Conservation (phyloP, 2,888 invertebrate genomes). For the Coremacera marginata region DNA sequence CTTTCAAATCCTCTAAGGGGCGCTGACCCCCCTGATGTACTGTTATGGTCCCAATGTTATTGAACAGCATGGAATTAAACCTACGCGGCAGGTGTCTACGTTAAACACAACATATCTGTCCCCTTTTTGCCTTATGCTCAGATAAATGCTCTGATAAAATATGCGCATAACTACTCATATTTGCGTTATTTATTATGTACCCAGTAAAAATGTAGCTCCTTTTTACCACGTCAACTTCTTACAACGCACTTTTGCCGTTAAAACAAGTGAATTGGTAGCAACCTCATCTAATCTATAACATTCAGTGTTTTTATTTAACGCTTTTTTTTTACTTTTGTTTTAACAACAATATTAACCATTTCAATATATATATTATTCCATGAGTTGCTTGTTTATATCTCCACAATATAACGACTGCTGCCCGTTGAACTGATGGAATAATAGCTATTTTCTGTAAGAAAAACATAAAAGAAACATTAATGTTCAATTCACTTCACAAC, state of each 20-base stretch:
- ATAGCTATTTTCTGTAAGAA: slow-evolving; percentile 61
- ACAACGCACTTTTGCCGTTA: neutral
- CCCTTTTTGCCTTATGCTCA: too few relatives aligned
- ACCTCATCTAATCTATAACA: neutral
- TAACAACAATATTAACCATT: slow-evolving; percentile 5
- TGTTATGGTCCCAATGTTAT: too few relatives aligned
- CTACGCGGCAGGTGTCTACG: too few relatives aligned
- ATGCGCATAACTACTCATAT: too few relatives aligned
- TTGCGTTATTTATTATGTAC: too few relatives aligned
- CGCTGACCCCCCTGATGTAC: too few relatives aligned
- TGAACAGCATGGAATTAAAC: too few relatives aligned
- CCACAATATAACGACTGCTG: slow-evolving; percentile 63
- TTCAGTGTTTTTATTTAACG: neutral
- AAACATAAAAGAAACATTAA: slow-evolving; percentile 8
- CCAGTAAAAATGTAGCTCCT: too few relatives aligned
- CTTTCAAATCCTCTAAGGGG: too few relatives aligned
- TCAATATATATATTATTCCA: neutral
- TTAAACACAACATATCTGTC: too few relatives aligned
- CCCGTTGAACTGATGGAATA: slow-evolving; percentile 63
- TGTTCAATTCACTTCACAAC: neutral
- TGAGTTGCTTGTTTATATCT: slow-evolving; percentile 51
- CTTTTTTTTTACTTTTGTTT: neutral
- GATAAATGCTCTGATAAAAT: too few relatives aligned
- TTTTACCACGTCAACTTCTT: too few relatives aligned
- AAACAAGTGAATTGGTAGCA: neutral